Percentiles rank a stretch among this genome's conserved stretches.
These are phyloP conservation scores for Elachura formosa DNA, from an alignment of 2,113 vertebrate species.

Conservation along the genomic window DNA sequence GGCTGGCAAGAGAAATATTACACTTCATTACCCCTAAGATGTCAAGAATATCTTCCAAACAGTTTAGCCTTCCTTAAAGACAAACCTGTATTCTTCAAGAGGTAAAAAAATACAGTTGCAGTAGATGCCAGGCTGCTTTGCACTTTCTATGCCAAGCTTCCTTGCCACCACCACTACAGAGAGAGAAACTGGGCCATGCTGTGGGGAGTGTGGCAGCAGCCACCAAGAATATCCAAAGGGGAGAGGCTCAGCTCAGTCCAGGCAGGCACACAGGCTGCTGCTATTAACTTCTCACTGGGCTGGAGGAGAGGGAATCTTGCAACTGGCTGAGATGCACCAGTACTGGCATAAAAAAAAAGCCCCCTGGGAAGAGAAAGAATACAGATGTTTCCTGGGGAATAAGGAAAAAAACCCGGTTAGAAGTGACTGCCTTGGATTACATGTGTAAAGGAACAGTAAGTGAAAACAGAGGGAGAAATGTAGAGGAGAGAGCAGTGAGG, in stretches of 20 bases:
- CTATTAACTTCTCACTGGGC: background rate
- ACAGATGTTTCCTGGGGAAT: background rate
- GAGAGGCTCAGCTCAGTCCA: background rate
- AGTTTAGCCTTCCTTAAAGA: background rate
- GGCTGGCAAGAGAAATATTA: background rate
- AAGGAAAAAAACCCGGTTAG: background rate
- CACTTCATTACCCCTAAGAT: background rate
- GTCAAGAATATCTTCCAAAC: background rate
- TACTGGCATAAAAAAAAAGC: background rate
- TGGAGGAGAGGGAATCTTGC: background rate
- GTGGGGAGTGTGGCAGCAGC: background rate
- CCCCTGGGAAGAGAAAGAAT: background rate
- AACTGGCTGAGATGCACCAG: background rate
- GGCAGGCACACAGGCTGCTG: background rate
- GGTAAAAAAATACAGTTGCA: background rate
- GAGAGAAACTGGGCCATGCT: background rate
- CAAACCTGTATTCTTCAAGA: background rate
- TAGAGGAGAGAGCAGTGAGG: background rate
- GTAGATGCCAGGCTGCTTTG: background rate
- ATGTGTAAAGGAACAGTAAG: background rate
- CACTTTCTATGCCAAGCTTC: background rate
- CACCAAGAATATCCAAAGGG: background rate
- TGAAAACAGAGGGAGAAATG: background rate
- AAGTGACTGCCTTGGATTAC: background rate
- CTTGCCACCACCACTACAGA: background rate